A percentile compares a stretch with the other conserved stretches of the same genome.
These are phyloP conservation scores for Syngnathus typhle DNA, from an alignment of 2,113 vertebrate species.

Conservation along the genomic window DNA sequence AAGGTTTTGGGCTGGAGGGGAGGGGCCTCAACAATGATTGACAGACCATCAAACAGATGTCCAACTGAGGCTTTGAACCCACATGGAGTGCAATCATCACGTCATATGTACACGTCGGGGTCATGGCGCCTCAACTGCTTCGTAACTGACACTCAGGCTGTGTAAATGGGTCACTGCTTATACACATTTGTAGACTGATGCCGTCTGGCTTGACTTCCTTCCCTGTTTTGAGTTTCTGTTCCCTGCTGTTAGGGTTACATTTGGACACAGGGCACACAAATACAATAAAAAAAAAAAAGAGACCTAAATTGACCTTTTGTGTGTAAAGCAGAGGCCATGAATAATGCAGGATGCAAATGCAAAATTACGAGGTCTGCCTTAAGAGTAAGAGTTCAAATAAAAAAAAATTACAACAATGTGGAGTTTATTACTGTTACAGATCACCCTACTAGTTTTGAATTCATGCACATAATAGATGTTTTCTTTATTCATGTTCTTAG, in stretches of 20 bases:
- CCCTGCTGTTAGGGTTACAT: constrained; percentile 8
- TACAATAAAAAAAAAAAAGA: constrained; percentile 1
- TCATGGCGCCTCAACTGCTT: background rate
- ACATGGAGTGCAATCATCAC: background rate
- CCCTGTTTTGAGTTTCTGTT: constrained; percentile 14
- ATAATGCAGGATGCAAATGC: background rate
- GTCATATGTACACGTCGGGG: background rate
- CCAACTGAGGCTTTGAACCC: constrained; percentile 13
- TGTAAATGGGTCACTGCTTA: constrained; percentile 15
- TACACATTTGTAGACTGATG: constrained; percentile 2
- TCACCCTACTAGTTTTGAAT: too few relatives aligned
- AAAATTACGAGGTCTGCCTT: constrained; percentile 6
- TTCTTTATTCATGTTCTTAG: too few relatives aligned
- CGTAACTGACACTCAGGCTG: background rate
- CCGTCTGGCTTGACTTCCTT: constrained; percentile 24
- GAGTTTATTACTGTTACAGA: too few relatives aligned
- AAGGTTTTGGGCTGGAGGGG: constrained; percentile 37
- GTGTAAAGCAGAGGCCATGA: constrained; percentile 3
- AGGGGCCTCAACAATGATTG: constrained; percentile 53
- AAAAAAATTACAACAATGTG: too few relatives aligned
- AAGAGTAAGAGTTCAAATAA: too few relatives aligned
- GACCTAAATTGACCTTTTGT: background rate
- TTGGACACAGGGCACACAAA: background rate
- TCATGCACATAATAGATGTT: too few relatives aligned
- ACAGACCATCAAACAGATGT: constrained; percentile 33